These are phyloP conservation scores for Lasioglossum pauxillum DNA, from an alignment of 2,888 invertebrate species.

Conservation along the genomic window DNA sequence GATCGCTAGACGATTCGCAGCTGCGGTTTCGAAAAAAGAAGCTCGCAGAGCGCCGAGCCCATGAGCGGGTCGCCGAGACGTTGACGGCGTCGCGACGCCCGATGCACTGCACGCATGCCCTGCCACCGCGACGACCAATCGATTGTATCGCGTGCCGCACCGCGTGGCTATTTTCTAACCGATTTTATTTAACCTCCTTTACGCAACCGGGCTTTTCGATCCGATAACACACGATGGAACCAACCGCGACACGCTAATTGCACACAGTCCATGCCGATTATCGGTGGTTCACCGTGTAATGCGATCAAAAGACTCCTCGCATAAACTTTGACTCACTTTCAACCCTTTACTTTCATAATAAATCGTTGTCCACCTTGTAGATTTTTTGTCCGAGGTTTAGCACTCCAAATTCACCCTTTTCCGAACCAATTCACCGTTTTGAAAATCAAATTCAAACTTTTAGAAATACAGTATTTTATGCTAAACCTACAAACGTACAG, in stretches of 20 bases:
- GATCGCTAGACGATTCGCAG: conserved; percentile 35
- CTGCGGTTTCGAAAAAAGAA: conserved; percentile 33
- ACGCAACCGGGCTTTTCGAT: conserved; percentile 18
- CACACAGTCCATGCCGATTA: background rate
- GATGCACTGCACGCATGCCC: conserved; percentile 62
- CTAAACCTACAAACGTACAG: too few species aligned
- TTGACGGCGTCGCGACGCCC: conserved; percentile 65
- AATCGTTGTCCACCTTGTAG: too few species aligned
- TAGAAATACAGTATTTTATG: too few species aligned
- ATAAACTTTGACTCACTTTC: background rate
- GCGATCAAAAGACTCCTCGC: background rate
- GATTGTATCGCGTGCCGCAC: conserved; percentile 40
- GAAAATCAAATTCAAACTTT: too few species aligned
- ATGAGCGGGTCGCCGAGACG: conserved; percentile 33
- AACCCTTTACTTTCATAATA: background rate
- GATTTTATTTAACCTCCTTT: conserved; percentile 40
- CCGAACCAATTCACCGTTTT: too few species aligned
- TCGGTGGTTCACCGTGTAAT: background rate
- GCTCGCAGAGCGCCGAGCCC: background rate
- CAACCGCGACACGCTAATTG: background rate
- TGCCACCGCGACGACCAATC: conserved; percentile 52
- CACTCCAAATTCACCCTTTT: too few species aligned
- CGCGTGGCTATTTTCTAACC: conserved; percentile 30
- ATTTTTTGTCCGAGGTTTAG: too few species aligned
- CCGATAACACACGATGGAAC: background rate